Percentiles rank a stretch among this genome's conserved stretches.
Conservation (phyloP, 2,888 invertebrate species). For the Onthophagus sagittarius region DNA sequence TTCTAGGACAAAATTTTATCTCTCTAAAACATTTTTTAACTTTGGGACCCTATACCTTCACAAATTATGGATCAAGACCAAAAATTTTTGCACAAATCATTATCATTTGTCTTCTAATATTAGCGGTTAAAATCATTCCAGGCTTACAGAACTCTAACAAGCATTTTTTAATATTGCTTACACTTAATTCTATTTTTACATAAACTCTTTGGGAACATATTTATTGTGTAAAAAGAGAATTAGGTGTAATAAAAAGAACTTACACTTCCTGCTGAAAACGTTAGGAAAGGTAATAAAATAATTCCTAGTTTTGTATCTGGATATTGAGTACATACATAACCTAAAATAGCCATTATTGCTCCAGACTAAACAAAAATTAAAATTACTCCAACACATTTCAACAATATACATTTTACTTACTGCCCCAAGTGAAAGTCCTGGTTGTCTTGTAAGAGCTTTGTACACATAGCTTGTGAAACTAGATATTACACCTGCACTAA, state of each 20-base stretch:
- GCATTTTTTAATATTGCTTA: too few species aligned
- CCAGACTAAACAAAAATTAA: slow-evolving; percentile 70
- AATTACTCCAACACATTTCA: background rate
- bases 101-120: too few species aligned
- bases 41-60: too few species aligned
- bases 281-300: slow-evolving; percentile 83
- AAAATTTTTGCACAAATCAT: too few species aligned
- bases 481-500: slow-evolving; percentile 83
- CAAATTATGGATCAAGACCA: too few species aligned
- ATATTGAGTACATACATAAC: slow-evolving; percentile 80
- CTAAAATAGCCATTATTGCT: slow-evolving; percentile 87
- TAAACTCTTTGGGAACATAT: too few species aligned
- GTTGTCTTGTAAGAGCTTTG: slow-evolving; percentile 66
- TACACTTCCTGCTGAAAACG: slow-evolving; percentile 83
- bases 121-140: too few species aligned
- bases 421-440: slow-evolving; percentile 85
- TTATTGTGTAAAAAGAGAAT: too few species aligned
- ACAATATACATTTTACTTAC: slow-evolving; percentile 56
- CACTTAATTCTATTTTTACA: too few species aligned
- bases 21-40: too few species aligned
- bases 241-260: slow-evolving; percentile 41
- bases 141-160: too few species aligned
- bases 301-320: slow-evolving; percentile 87
- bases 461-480: slow-evolving; percentile 80
- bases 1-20: too few species aligned